These are phyloP conservation scores for Metallyticus violacea DNA, from an alignment of 2,888 invertebrate genomes.

Conservation along the genomic window DNA sequence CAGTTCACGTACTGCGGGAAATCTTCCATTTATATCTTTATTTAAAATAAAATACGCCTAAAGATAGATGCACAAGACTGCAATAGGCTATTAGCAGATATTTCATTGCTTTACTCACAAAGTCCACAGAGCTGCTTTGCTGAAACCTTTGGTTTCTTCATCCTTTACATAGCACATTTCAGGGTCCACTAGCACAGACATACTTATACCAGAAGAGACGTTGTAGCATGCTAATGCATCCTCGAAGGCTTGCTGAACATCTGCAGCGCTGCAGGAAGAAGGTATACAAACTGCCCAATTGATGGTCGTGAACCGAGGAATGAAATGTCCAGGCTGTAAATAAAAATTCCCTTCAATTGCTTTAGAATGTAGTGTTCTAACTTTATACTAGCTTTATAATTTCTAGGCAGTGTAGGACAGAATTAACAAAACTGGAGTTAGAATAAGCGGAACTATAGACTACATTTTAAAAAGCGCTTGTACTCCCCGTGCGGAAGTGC, in stretches of 20 bases:
- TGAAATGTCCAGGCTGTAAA: conserved; percentile 67
- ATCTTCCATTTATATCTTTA: too few relatives aligned
- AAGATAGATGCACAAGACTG: too few relatives aligned
- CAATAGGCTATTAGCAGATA: neutral
- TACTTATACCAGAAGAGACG: conserved; percentile 56
- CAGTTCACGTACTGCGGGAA: too few relatives aligned
- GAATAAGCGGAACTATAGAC: too few relatives aligned
- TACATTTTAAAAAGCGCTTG: too few relatives aligned
- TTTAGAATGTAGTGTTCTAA: too few relatives aligned
- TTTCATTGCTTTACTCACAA: conserved; percentile 45
- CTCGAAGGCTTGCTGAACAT: conserved; percentile 57
- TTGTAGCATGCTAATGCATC: conserved; percentile 59
- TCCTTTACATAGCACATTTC: conserved; percentile 59
- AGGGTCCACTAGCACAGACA: conserved; percentile 56
- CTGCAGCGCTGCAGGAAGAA: conserved; percentile 58
- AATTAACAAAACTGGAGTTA: too few relatives aligned
- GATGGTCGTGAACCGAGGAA: conserved; percentile 66
- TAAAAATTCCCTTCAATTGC: too few relatives aligned
- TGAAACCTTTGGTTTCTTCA: neutral
- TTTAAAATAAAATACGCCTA: too few relatives aligned
- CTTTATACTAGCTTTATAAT: too few relatives aligned
- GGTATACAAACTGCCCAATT: conserved; percentile 72
- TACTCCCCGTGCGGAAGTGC: too few relatives aligned
- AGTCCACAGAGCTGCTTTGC: neutral
- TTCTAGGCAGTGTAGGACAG: too few relatives aligned